Percentiles rank a stretch among this genome's conserved stretches.
These are phyloP conservation scores for Carollia perspicillata DNA, from an alignment of 2,113 vertebrate genomes.

Conservation along the genomic window DNA sequence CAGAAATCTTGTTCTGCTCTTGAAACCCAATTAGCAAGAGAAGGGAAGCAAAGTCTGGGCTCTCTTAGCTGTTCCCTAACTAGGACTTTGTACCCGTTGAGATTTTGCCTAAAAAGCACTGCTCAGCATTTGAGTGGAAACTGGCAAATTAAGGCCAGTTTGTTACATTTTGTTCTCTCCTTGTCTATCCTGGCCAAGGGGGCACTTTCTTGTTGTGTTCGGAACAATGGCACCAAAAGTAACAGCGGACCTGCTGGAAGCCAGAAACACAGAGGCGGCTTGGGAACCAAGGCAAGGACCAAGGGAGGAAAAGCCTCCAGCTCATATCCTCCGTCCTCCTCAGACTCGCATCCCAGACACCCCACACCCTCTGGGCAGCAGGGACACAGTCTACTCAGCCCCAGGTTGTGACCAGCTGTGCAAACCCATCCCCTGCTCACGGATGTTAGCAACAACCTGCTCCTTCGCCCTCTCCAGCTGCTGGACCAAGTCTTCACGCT, in stretches of 20 bases:
- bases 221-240: not conserved
- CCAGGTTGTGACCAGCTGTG: not conserved
- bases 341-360: not conserved
- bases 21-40: conserved; percentile 35
- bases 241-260: not conserved
- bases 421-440: not conserved
- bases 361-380: not conserved
- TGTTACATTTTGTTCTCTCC: not conserved
- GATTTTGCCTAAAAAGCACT: not conserved
- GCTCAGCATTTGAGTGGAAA: conserved; percentile 31
- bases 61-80: not conserved
- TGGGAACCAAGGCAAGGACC: accelerated
- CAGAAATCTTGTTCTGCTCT: conserved; percentile 18
- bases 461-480: conserved; percentile 93
- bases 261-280: not conserved
- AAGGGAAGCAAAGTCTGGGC: not conserved
- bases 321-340: not conserved
- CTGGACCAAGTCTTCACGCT: conserved; percentile 93
- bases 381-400: not conserved
- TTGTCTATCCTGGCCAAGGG: not conserved
- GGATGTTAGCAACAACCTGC: conserved; percentile 83
- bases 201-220: not conserved
- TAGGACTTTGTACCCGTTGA: not conserved
- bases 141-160: conserved; percentile 38
- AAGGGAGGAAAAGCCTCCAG: not conserved